Percentiles rank a stretch among this genome's conserved stretches.
phyloP scores from a whole-genome alignment of 2,888 invertebrate genomes.

The Amaurobius ferox region DNA sequence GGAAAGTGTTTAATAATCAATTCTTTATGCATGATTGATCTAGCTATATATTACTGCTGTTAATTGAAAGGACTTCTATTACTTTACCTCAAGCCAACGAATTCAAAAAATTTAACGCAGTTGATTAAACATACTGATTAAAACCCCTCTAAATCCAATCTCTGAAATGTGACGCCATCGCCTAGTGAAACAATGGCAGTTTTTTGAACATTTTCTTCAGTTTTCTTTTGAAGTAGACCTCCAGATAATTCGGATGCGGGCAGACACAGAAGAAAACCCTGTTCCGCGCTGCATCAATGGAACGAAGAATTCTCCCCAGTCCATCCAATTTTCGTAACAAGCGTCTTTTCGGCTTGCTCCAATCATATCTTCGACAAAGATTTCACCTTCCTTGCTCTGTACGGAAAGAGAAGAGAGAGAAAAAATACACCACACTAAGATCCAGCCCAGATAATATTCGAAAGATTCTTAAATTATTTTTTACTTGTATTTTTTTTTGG shows the following conservation, averaged over 20 bases:
- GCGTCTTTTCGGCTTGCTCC: conserved; percentile 1
- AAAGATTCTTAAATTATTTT: conserved; percentile 34
- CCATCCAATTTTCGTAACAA: conserved; percentile 18
- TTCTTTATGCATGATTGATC: too few species aligned
- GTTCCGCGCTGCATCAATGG: neutral
- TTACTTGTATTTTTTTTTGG: too few species aligned
- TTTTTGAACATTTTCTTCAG: neutral
- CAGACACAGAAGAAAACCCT: neutral
- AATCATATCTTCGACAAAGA: conserved; percentile 8
- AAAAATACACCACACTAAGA: conserved; percentile 18
- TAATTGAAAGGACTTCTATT: too few species aligned
- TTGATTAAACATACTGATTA: too few species aligned
- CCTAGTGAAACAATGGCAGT: neutral
- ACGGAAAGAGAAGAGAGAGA: neutral
- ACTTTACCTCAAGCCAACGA: too few species aligned
- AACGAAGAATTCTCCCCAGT: neutral
- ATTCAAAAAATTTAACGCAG: too few species aligned
- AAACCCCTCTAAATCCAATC: too few species aligned
- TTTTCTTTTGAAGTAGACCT: neutral
- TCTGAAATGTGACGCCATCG: too few species aligned
- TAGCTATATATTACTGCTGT: too few species aligned
- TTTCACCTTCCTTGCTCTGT: neutral
- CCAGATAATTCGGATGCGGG: neutral
- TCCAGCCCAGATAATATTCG: conserved; percentile 57
- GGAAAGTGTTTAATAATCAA: too few species aligned